Evolutionary conservation across 1,140 invertebrate genomes (phyloP), one percentile per base, ranked within the genome.

Genomic region (Temnothorax nylanderi): DNA sequence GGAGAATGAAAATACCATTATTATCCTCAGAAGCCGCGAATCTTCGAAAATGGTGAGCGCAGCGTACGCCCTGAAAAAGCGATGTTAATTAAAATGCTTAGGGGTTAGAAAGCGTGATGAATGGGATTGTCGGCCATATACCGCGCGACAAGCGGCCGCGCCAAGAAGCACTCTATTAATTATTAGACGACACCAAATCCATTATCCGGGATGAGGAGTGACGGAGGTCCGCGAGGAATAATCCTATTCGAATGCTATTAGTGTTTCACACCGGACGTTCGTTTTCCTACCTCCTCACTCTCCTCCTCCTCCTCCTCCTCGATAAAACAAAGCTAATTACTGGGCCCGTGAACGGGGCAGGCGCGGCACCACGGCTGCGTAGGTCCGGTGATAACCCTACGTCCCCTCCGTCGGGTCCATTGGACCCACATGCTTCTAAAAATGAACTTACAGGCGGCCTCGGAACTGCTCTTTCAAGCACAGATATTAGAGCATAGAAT

Each of bases 41-140:
- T 84, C 32, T 34, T 58, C 2, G 37, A 60, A 84, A 62, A 60
- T 26, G 41, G 7, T 21, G 21, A 60, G 60, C 54, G 60, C 58
- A 13, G 34, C 26, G 21, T 47, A 44, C 37, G 62, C 37, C 16
- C 41, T 60, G 54, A 85, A 93, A 93, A 92, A 92, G 92, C 93
- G 90, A 91, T 92, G 93, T 95, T 95, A 95, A 95, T 95, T 95
- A 95, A 95, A 95, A 95, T 95, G 93, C 93, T 94, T 93, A 94
- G 94, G 93, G 93, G 93, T 94, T 95, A 94, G 95, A 95, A 95
- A 95, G 94, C 94, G 94, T 95, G 95, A 95, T 95, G 93, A 95
- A 95, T 94, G 94, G 91, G 93, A 91, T 92, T 89, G 87, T 54
- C 74, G 72, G 54, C 44, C 49, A 34, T 74, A 18, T 88, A 88